Evolutionary conservation across 2,888 invertebrate species (phyloP), one percentile per base, ranked within the genome.

Genomic region (Cheilosia vernalis): DNA sequence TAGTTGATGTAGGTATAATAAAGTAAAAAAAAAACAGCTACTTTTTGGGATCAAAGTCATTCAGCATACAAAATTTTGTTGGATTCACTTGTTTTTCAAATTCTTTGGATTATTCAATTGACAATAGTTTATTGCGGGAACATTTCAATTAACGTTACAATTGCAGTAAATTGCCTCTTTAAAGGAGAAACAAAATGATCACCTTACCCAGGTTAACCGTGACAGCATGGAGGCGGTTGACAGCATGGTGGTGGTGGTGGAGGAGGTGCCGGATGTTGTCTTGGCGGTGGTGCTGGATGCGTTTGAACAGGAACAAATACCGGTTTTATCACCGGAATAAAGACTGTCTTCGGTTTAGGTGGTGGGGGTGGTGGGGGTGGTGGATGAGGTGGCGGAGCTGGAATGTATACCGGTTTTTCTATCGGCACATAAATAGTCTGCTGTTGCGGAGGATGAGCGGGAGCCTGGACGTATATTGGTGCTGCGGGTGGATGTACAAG

Each of bases 191-290:
- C 13, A 37, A 0, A 37, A 13, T 37, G 37, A 13, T 37, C 37
- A 3, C 17, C 15, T 49, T 49, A 30, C 24, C 37, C 37, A 13
- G 9, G 40, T 63, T 63, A 63, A 10, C 78, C 78, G 10, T 72
- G 56, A 17, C 79, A 79, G 33, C 79, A 80, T 15, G 80, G 80
- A 37, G 37, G 10, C 3, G 37, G 37, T 37, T 72, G 56, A 21
- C 79, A 79, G 33, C 79, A 80, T 17, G 80, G 80, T 10, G 53
- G 51, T 6, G 56, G 60, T 6, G 56, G 60, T 60, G 49, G 60
- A 1, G 51, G 70, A 27, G 60, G 49, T 17, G 79, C 58, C 1
- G 63, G 47, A 21, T 60, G 81, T 6, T 37, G 76, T 44, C 13
- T 44, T 2, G 60, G 53, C 42, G 61, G 70, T 21, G 78, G 49